Evolutionary conservation across 1,140 invertebrate species (phyloP), one percentile per base, ranked within the genome.

Genomic region (Listronotus oregonensis): DNA sequence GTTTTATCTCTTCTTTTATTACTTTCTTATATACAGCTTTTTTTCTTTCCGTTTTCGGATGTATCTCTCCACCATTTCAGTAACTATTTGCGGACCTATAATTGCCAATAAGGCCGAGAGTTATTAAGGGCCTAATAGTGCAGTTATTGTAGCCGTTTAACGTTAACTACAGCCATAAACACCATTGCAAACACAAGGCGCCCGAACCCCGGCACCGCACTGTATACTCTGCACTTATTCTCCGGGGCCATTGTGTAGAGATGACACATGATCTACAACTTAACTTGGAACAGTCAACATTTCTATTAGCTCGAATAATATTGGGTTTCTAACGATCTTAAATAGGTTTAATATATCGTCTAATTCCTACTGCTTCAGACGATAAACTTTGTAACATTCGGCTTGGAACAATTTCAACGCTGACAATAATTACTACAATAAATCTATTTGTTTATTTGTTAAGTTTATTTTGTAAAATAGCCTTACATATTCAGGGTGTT

Each of bases 151-250:
- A 66, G 66, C 66, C 68, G 62, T 76, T 74, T 73, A 74, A 42
- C 63, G 67, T 71, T 71, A 73, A 74, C 18, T 72, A 73, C 59
- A 70, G 71, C 73, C 56, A 72, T 76, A 76, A 76, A 74, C 74
- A 76, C 74, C 68, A 76, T 76, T 74, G 73, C 72, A 69, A 72
- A 64, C 74, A 76, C 61, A 69, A 68, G 72, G 71, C 70, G 72
- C 74, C 55, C 10, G 12, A 57, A 60, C 66, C 63, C 63, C 57
- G 46, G 37, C 44, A 31, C 60, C 34, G 57, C 55, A 40, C 54
- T 51, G 46, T 63, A 56, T 61, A 21, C 57, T 52, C 58, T 57
- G 32, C 44, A 56, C 60, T 67, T 56, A 67, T 59, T 68, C 57
- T 59, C 64, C 42, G 37, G 34, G 44, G 60, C 72, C 67, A 72